Conservation (phyloP, 2,113 vertebrate genomes). For the Furnarius figulus region DNA sequence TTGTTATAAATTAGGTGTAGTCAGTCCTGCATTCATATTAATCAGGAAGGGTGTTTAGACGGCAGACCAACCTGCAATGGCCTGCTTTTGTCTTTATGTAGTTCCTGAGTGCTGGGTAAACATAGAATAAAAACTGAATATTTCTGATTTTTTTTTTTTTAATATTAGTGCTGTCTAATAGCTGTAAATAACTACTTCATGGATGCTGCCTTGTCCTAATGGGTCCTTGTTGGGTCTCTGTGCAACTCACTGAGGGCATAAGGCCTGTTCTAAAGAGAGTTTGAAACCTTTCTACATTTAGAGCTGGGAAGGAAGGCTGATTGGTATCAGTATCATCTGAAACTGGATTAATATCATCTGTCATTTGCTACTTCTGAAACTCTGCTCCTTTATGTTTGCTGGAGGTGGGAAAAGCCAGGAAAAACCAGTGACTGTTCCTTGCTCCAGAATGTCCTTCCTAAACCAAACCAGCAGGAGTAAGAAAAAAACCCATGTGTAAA, state of each 20-base stretch:
- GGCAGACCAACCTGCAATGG: neutral
- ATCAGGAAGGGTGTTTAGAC: slow-evolving; percentile 28
- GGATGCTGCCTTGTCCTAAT: neutral
- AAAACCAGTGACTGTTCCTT: neutral
- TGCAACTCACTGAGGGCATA: neutral
- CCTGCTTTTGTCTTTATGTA: neutral
- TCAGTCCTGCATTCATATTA: slow-evolving; percentile 29
- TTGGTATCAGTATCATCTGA: neutral
- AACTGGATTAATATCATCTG: neutral
- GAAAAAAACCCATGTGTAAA: slow-evolving; percentile 9
- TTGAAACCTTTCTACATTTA: neutral
- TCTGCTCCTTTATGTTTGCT: neutral
- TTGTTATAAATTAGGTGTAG: slow-evolving; percentile 54
- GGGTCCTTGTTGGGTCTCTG: neutral
- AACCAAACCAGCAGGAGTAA: slow-evolving; percentile 12
- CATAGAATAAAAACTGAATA: neutral
- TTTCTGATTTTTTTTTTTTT: neutral
- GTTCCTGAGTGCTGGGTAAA: neutral
- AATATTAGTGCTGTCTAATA: neutral
- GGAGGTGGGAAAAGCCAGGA: neutral
- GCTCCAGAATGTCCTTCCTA: slow-evolving; percentile 1
- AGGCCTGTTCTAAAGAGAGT: neutral
- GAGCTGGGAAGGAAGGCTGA: neutral
- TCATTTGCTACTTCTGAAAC: fast-evolving
- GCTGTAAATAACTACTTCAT: neutral